phyloP scores from a whole-genome alignment of 1,140 invertebrate genomes.

The Drosophila gunungcola region DNA sequence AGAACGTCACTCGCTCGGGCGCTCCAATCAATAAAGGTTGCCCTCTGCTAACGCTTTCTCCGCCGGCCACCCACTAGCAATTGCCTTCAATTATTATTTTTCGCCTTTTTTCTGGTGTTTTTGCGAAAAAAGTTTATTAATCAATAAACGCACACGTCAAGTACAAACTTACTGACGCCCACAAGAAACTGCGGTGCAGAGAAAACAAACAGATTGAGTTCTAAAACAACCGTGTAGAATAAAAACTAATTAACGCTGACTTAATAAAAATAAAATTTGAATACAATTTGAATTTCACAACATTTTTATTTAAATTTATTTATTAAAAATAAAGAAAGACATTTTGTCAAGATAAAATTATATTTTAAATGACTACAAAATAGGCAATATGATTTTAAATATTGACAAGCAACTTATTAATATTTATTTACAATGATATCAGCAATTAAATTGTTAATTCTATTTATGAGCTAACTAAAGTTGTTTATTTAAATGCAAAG shows the following conservation, averaged over 20 bases:
- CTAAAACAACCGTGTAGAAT: too few species aligned
- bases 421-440: not conserved
- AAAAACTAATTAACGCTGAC: too few species aligned
- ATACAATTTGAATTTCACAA: too few species aligned
- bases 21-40: constrained; percentile 68
- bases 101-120: constrained; percentile 50
- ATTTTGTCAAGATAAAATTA: too few species aligned
- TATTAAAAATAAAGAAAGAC: too few species aligned
- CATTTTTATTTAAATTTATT: too few species aligned
- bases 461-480: not conserved
- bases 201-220: not conserved
- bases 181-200: constrained; percentile 16
- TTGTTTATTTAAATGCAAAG: not conserved
- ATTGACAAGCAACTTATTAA: too few species aligned
- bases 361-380: too few species aligned
- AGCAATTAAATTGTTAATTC: too few species aligned
- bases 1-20: constrained; percentile 24
- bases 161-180: constrained; percentile 39
- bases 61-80: constrained; percentile 2
- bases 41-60: constrained; percentile 19
- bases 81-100: constrained; percentile 52
- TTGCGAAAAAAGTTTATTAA: constrained; percentile 69
- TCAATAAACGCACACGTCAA: constrained; percentile 76
- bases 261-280: too few species aligned
- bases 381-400: too few species aligned